Conservation (phyloP, 1,140 invertebrate species). For the Drosophila ananassae region DNA sequence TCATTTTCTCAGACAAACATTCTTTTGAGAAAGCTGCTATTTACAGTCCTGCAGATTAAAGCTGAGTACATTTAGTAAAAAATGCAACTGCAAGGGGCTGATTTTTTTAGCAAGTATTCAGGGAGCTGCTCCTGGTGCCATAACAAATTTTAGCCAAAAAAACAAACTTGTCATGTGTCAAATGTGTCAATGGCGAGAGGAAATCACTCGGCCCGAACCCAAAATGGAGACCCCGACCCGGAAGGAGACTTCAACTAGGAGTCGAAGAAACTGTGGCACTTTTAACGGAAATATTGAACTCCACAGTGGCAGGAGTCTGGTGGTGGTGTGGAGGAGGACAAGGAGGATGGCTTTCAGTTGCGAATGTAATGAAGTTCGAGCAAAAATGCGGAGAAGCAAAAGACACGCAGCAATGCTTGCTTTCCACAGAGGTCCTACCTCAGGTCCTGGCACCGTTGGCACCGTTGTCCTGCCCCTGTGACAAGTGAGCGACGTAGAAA, state of each 20-base stretch:
- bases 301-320: constrained; percentile 9
- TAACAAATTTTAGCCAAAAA: constrained; percentile 22
- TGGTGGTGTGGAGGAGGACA: background rate
- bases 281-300: constrained; percentile 71
- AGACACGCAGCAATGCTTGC: constrained; percentile 21
- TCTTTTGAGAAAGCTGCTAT: no score
- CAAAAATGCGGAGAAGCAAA: constrained; percentile 19
- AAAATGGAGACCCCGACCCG: constrained; percentile 11
- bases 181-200: constrained; percentile 45
- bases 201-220: constrained; percentile 58
- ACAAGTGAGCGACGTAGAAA: constrained; percentile 75
- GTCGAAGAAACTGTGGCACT: constrained; percentile 59
- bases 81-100: background rate
- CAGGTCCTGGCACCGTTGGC: constrained; percentile 1
- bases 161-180: constrained; percentile 50
- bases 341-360: constrained; percentile 1
- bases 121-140: background rate
- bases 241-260: constrained; percentile 15
- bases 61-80: background rate
- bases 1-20: background rate
- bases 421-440: constrained; percentile 15
- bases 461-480: constrained; percentile 30
- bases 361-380: constrained; percentile 43
- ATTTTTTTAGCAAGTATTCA: background rate
- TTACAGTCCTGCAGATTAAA: background rate